Percentiles rank a stretch among this genome's conserved stretches.
phyloP scores from a whole-genome alignment of 1,140 invertebrate genomes.

The Cotesia vestalis region DNA sequence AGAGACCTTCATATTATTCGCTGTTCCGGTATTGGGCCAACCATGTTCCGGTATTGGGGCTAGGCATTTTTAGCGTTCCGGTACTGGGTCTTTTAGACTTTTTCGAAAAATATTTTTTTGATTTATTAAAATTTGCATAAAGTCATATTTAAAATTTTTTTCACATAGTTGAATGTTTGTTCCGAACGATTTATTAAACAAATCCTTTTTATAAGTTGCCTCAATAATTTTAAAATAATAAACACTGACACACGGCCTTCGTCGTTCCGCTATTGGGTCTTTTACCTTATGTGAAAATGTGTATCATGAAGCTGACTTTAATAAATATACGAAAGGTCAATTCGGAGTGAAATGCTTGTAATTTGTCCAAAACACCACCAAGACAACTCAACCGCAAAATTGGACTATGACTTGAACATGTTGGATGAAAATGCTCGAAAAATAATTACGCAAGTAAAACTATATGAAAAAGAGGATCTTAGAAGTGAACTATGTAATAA shows the following conservation, averaged over 20 bases:
- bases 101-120: not conserved
- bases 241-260: not conserved
- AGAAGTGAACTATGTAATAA: no score
- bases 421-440: not conserved
- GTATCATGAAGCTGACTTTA: no score
- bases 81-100: not conserved
- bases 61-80: not conserved
- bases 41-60: not conserved
- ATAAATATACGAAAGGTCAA: no score
- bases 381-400: not conserved
- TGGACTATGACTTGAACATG: not conserved
- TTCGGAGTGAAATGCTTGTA: constrained; percentile 1
- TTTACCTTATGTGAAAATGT: not conserved
- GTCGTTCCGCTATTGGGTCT: not conserved
- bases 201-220: not conserved
- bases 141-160: not conserved
- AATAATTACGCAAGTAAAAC: not conserved
- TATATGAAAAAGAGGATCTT: no score
- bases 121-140: not conserved
- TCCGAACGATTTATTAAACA: not conserved
- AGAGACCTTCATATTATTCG: not conserved
- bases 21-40: not conserved
- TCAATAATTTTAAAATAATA: not conserved
- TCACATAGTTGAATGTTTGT: not conserved
- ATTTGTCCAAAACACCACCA: constrained; percentile 3